Evolutionary conservation across 2,113 vertebrate species (phyloP).

Genomic region (Cervus canadensis): DNA sequence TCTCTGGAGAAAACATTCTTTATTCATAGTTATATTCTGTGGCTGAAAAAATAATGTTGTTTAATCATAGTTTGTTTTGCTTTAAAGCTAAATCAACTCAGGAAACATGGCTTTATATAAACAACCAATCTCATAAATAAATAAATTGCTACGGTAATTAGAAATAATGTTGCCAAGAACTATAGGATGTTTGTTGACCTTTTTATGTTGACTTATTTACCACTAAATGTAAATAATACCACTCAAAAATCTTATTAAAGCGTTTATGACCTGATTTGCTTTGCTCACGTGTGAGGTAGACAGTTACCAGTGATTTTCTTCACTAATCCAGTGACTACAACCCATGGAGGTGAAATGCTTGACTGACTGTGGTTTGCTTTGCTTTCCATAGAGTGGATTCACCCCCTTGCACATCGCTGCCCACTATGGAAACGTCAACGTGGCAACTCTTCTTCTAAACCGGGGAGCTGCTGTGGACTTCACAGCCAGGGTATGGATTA

Average conservation of each 20-base stretch:
- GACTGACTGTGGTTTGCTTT: constrained; percentile 27
- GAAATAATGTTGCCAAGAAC: background rate
- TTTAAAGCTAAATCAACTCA: background rate
- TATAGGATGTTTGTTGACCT: background rate
- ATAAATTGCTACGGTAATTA: background rate
- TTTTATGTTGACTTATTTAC: background rate
- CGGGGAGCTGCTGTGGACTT: constrained; percentile 96
- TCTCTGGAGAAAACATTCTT: background rate
- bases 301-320: background rate
- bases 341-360: rapidly evolving
- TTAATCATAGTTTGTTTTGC: background rate
- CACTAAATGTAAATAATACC: background rate
- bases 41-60: background rate
- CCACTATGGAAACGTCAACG: constrained; percentile 96
- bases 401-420: constrained; percentile 97
- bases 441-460: constrained; percentile 95
- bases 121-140: background rate
- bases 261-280: background rate
- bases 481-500: constrained; percentile 89
- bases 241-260: background rate
- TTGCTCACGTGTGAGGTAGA: background rate
- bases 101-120: background rate
- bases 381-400: constrained; percentile 90
- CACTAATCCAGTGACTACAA: background rate
- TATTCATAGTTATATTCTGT: background rate